These are phyloP conservation scores for Distichodus sexfasciatus DNA, from an alignment of 2,797 vertebrate species.

Conservation along the genomic window DNA sequence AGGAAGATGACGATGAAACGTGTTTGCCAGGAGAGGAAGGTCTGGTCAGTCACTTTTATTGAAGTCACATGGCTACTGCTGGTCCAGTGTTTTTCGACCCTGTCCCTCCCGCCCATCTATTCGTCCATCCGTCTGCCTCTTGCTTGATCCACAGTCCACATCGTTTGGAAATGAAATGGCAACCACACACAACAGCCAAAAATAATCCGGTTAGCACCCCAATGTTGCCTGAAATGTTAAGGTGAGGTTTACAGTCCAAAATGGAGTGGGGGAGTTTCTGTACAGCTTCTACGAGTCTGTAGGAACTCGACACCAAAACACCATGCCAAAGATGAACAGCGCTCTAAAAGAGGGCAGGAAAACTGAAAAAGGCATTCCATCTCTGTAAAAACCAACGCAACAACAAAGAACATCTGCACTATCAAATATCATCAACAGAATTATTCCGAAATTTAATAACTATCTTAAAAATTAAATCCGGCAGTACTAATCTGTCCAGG, in stretches of 20 bases:
- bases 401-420: constrained; percentile 59
- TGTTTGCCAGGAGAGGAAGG: constrained; percentile 9
- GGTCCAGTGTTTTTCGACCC: constrained; percentile 53
- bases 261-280: constrained; percentile 6
- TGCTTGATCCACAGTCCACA: background rate
- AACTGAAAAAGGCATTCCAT: constrained; percentile 65
- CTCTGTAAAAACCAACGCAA: constrained; percentile 62
- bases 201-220: background rate
- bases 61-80: constrained; percentile 42
- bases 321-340: constrained; percentile 48
- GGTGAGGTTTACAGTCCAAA: constrained; percentile 25
- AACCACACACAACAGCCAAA: background rate
- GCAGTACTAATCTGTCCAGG: constrained; percentile 69
- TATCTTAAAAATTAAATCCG: constrained; percentile 46
- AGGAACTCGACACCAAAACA: constrained; percentile 3
- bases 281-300: constrained; percentile 13
- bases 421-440: constrained; percentile 55
- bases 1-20: constrained; percentile 5
- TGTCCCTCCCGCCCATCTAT: constrained; percentile 22
- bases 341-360: constrained; percentile 14
- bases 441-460: constrained; percentile 36
- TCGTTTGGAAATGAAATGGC: background rate
- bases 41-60: constrained; percentile 11
- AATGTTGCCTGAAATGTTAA: constrained; percentile 20
- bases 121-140: background rate